These are phyloP conservation scores for Chiroxiphia lanceolata DNA, from an alignment of 2,797 vertebrate genomes.

Conservation along the genomic window DNA sequence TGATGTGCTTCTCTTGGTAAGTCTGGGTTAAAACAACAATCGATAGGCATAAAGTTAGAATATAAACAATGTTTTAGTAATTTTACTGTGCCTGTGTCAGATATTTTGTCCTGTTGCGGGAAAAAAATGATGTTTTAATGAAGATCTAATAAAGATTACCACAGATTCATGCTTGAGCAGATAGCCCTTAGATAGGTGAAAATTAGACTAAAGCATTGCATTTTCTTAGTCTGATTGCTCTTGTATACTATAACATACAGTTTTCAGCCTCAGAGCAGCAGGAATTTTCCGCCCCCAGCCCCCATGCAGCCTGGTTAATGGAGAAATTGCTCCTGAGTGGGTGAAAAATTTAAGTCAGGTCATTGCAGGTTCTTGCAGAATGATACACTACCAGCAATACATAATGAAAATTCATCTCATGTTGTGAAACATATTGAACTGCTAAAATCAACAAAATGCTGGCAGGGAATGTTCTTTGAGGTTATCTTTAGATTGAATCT, in stretches of 20 bases:
- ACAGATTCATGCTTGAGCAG: not conserved
- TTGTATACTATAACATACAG: not conserved
- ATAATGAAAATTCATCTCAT: conserved; percentile 62
- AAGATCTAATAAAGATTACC: not conserved
- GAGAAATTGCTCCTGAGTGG: not conserved
- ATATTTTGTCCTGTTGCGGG: not conserved
- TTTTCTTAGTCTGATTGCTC: not conserved
- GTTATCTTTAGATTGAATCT: conserved; percentile 65
- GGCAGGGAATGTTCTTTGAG: conserved; percentile 53
- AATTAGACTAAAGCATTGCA: not conserved
- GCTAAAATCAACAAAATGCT: conserved; percentile 63
- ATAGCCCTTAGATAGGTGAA: not conserved
- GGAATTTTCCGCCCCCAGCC: not conserved
- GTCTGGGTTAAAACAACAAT: not conserved
- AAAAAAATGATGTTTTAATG: not conserved
- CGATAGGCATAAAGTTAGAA: not conserved
- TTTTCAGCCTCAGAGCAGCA: not conserved
- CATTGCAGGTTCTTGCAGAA: not conserved
- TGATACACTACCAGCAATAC: not conserved
- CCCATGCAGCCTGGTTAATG: not conserved
- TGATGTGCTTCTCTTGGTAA: not conserved
- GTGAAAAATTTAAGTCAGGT: conserved; percentile 33
- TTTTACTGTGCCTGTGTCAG: not conserved
- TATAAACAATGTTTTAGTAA: not conserved
- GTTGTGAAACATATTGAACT: conserved; percentile 63